These are phyloP conservation scores for Syrmaticus mikado DNA, from an alignment of 2,113 vertebrate species.

Conservation along the genomic window DNA sequence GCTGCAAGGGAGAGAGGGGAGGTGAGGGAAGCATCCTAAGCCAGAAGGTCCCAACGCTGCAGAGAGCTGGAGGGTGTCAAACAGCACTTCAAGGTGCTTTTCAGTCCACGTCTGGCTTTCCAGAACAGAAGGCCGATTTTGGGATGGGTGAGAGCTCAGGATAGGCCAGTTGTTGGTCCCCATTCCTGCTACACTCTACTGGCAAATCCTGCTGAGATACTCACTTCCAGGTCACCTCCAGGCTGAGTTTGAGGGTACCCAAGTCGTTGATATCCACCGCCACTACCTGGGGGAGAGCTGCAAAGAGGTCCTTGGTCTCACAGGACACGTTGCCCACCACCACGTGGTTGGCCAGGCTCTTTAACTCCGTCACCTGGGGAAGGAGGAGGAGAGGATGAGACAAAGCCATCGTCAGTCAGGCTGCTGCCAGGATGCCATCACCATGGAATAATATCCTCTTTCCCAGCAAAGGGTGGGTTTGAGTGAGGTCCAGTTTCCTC, in stretches of 20 bases:
- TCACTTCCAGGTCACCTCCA: constrained; percentile 97
- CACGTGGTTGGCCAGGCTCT: constrained; percentile 94
- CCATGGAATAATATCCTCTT: background rate
- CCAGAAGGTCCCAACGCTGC: fast-evolving
- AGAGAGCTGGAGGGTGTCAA: background rate
- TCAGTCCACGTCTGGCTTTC: background rate
- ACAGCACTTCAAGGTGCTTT: background rate
- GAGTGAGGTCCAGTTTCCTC: background rate
- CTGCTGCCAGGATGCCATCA: background rate
- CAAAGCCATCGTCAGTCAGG: background rate
- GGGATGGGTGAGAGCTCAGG: background rate
- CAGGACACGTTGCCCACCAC: constrained; percentile 95
- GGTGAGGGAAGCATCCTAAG: background rate
- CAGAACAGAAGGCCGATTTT: background rate
- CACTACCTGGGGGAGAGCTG: constrained; percentile 91
- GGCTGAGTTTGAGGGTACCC: constrained; percentile 95
- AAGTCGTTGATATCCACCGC: constrained; percentile 98
- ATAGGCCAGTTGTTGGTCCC: background rate
- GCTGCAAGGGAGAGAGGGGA: constrained; percentile 67
- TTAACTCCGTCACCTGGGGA: constrained; percentile 91
- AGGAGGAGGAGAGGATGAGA: background rate
- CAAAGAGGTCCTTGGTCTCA: constrained; percentile 96
- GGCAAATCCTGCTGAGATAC: constrained; percentile 48
- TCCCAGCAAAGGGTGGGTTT: background rate
- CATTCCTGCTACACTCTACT: background rate